These are phyloP conservation scores for Leucoptera coffeella DNA, from an alignment of 2,888 invertebrate species.

Conservation along the genomic window DNA sequence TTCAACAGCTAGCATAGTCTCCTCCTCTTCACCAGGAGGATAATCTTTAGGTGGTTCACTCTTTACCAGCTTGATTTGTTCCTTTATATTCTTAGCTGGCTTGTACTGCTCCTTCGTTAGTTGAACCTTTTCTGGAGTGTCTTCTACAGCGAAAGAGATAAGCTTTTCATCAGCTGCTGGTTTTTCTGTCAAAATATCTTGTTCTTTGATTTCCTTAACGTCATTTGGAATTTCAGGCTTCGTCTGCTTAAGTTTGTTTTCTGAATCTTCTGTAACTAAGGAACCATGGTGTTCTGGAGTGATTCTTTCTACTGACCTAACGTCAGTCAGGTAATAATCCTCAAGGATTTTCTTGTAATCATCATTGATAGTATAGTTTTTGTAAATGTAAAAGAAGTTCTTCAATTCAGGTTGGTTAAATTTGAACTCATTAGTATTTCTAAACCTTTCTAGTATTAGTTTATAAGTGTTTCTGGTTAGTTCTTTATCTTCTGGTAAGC, in stretches of 20 bases:
- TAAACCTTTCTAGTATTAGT: constrained; percentile 42
- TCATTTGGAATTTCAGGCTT: constrained; percentile 16
- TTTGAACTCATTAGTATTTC: constrained; percentile 38
- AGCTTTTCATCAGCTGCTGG: constrained; percentile 46
- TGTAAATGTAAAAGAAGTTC: constrained; percentile 63
- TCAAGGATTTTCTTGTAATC: constrained; percentile 52
- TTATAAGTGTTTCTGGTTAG: constrained; percentile 39
- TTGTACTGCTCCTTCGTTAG: constrained; percentile 23
- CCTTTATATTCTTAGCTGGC: constrained; percentile 43
- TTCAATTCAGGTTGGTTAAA: constrained; percentile 55
- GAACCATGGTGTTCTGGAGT: constrained; percentile 20
- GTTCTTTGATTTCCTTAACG: constrained; percentile 17
- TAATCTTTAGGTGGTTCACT: constrained; percentile 39
- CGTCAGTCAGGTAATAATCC: constrained; percentile 57
- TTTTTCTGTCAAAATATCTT: constrained; percentile 18
- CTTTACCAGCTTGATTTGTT: constrained; percentile 48
- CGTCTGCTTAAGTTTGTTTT: constrained; percentile 14
- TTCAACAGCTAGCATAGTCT: constrained; percentile 58
- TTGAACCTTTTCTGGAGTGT: constrained; percentile 35
- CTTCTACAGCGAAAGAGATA: constrained; percentile 43
- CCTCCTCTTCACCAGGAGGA: constrained; percentile 44
- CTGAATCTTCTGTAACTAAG: constrained; percentile 12
- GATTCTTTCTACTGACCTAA: constrained; percentile 48
- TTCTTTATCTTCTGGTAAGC: constrained; percentile 42
- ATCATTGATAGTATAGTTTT: constrained; percentile 56